Base-by-base conservation (phyloP, 1,140 invertebrate genomes). In the Tetragnatha versicolor region DNA sequence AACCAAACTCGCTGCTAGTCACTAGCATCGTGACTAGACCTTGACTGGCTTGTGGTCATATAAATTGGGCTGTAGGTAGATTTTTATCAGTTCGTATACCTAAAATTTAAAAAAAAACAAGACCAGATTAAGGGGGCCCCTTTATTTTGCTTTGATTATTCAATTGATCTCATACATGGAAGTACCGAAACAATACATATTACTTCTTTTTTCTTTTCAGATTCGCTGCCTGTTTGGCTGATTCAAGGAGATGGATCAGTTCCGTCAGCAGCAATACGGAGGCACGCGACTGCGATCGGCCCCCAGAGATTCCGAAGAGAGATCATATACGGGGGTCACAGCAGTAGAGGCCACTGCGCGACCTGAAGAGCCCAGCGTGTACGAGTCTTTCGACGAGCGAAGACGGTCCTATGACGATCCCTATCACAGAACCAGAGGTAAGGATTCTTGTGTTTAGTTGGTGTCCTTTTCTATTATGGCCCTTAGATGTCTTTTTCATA, bases 351-450 rank as follows among this genome's bases (percentile, higher is more conserved):
- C 55, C 4, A 22, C 49, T 4, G 31, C 42, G 1, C 35, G 58
- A 37, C 29, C 60, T 1, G 73, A 76, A 27, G 73, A 76, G 6
- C 17, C 58, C 6, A 76, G 66, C 25, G 60, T 53, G 27, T 76
- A 76, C 33, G 73, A 76, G 29, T 65, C 73, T 0, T 76, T 76
- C 29, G 73, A 76, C 2, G 73, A 76, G 0, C 49, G 73, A 22
- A 42, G 73, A 0, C 29, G 73, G 55, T 76, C 73, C 0, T 76
- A 76, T 17, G 73, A 76, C 20, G 73, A 76, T 17, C 73, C 73
- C n/a, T 76, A 76, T 49, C 73, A 76, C 27, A 63, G 73, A 65
- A 27, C 58, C 12, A 63, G 73, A 76, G 31, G 73, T 76, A 39
- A 65, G 60, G 9, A 33, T 47, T 17, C 27, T n/a, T n/a, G n/a